Base-by-base conservation (phyloP, 2,888 invertebrate genomes). In the Lithophane ornitopus region DNA sequence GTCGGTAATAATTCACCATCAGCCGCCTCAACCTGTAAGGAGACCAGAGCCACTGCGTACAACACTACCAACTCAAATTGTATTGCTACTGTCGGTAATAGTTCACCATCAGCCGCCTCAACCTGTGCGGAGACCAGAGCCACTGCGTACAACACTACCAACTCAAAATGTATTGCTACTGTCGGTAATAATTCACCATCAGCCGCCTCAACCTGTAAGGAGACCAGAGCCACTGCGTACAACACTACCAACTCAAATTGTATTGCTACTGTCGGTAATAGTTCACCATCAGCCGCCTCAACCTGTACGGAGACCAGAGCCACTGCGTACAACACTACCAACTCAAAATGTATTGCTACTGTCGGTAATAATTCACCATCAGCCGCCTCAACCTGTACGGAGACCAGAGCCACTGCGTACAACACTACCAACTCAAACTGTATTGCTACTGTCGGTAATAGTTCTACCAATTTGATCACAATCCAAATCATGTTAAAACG, bases 81-180 rank as follows among this genome's bases (percentile, higher is more conserved):
- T 98, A 98, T 91, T 98, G 98, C 94, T 98, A 97, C 92, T 98
- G 98, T n/a, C n/a, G n/a, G n/a, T n/a, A n/a, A n/a, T n/a, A n/a
- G n/a, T n/a, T n/a, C 34, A 97, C 98, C 49, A 97, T 98, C 66
- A 98, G 98, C 91, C 97, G 98, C 70, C 97, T 98, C 70, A 98
- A 98, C 93, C 95, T 98, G 58, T 98, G 98, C 90, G 98, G 98
- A n/a, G 97, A 97, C 71, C 98, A 98, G 93, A 98, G 98, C 93
- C 97, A 96, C 86, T 98, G 98, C 91, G 97, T 98, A 66, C 97
- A 98, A 80, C 97, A 98, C 89, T 98, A 97, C 89, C 97, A 97
- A 87, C 96, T 98, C 81, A 98, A 98, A 91, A 96, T 98, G 78
- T 98, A 98, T 91, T 98, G 98, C 94, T 98, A 97, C 92, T 98